These are phyloP conservation scores for Drosophila arizonae DNA, from an alignment of 1,140 invertebrate species.

Conservation along the genomic window DNA sequence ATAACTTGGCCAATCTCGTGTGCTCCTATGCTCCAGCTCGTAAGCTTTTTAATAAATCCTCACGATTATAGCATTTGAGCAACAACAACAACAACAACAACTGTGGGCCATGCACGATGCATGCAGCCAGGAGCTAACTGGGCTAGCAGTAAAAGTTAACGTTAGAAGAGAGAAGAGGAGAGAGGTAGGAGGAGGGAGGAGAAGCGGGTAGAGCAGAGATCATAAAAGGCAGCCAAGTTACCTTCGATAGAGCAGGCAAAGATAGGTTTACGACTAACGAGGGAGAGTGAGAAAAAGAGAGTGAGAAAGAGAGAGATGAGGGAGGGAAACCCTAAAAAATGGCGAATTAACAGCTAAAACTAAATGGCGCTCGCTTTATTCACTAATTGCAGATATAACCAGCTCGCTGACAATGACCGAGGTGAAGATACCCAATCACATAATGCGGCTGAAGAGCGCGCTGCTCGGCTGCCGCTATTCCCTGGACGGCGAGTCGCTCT, in stretches of 20 bases:
- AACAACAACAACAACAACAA: neutral
- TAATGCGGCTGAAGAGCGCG: conserved; percentile 87
- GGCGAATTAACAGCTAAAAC: conserved; percentile 39
- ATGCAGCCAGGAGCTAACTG: too few species aligned
- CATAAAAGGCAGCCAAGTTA: conserved; percentile 5
- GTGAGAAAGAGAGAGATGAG: too few species aligned
- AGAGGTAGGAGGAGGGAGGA: too few species aligned
- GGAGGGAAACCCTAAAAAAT: neutral
- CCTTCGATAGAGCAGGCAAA: too few species aligned
- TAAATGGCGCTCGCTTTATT: conserved; percentile 36
- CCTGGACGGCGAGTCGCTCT: conserved; percentile 90
- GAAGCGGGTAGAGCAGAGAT: neutral
- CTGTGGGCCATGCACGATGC: conserved; percentile 3
- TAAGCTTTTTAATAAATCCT: conserved; percentile 22
- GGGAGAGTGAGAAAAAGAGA: too few species aligned
- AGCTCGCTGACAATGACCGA: conserved; percentile 86
- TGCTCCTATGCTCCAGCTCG: neutral
- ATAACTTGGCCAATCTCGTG: neutral
- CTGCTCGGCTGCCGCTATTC: conserved; percentile 90
- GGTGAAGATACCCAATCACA: conserved; percentile 87
- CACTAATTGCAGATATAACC: conserved; percentile 81
- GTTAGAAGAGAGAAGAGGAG: too few species aligned
- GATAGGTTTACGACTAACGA: too few species aligned
- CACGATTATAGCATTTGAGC: conserved; percentile 20
- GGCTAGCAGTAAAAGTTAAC: conserved; percentile 11